Evolutionary conservation across 1,140 invertebrate species (phyloP).

Genomic region (Drosophila leontia): DNA sequence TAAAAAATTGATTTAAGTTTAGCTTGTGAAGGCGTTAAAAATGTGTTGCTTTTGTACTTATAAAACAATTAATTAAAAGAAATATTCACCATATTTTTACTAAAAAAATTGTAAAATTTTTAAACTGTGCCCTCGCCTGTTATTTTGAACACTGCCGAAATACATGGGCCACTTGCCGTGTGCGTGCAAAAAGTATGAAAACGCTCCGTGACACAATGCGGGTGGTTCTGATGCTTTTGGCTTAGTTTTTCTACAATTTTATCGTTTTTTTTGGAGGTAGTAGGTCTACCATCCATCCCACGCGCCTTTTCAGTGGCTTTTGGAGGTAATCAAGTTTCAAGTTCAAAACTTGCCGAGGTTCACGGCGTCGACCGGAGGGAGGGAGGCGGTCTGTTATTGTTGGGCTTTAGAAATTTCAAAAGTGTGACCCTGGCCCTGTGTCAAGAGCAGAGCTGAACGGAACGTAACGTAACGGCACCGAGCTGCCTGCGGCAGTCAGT

Average conservation of each 20-base stretch:
- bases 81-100: not conserved
- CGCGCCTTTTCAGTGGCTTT: conserved; percentile 67
- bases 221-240: conserved; percentile 45
- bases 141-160: conserved; percentile 1
- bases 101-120: not conserved
- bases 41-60: not conserved
- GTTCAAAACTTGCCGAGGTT: conserved; percentile 77
- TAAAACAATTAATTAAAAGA: not conserved
- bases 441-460: conserved; percentile 53
- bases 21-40: not conserved
- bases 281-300: conserved; percentile 14
- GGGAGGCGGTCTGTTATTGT: conserved; percentile 59
- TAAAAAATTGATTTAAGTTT: not conserved
- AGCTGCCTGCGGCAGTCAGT: conserved; percentile 51
- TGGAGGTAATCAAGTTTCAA: conserved; percentile 83
- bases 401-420: conserved; percentile 52
- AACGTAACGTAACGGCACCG: conserved; percentile 11
- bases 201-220: conserved; percentile 76
- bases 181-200: conserved; percentile 72
- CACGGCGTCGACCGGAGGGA: conserved; percentile 50
- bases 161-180: conserved; percentile 57
- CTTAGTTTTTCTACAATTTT: conserved; percentile 4
- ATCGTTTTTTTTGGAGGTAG: conserved; percentile 27
- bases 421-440: conserved; percentile 68
- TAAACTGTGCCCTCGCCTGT: not conserved